Evolutionary conservation across 2,888 invertebrate species (phyloP).

Genomic region (Drosophila mulleri): DNA sequence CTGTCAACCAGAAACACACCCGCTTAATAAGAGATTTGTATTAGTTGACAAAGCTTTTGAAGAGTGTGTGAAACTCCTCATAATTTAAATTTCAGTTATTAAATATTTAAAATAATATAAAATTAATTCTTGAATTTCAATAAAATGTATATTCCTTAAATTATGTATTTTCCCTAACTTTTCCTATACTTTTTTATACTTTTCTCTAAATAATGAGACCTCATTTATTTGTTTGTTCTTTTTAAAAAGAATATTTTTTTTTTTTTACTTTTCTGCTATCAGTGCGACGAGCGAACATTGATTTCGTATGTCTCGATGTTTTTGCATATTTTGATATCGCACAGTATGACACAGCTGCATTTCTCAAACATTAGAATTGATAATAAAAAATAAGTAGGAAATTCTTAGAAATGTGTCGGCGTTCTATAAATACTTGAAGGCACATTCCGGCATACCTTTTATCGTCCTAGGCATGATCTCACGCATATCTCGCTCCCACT

Average conservation of each 20-base stretch:
- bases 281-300: constrained; percentile 32
- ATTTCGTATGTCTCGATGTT: constrained; percentile 30
- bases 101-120: no score
- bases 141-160: no score
- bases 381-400: constrained; percentile 26
- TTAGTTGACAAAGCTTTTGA: no score
- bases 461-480: constrained; percentile 40
- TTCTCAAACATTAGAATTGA: constrained; percentile 48
- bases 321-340: constrained; percentile 49
- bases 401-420: constrained; percentile 58
- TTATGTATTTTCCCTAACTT: neutral
- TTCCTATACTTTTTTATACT: no score
- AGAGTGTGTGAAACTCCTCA: no score
- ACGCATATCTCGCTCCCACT: neutral
- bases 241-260: no score
- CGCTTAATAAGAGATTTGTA: no score
- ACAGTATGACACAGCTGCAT: constrained; percentile 53
- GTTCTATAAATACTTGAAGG: constrained; percentile 48
- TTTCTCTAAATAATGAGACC: no score
- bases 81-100: no score
- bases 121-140: no score
- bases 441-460: constrained; percentile 58
- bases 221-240: no score
- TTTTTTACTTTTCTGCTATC: neutral
- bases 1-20: no score